Conservation (phyloP, 2,113 vertebrate species). For the Actenoides lindsayi region DNA sequence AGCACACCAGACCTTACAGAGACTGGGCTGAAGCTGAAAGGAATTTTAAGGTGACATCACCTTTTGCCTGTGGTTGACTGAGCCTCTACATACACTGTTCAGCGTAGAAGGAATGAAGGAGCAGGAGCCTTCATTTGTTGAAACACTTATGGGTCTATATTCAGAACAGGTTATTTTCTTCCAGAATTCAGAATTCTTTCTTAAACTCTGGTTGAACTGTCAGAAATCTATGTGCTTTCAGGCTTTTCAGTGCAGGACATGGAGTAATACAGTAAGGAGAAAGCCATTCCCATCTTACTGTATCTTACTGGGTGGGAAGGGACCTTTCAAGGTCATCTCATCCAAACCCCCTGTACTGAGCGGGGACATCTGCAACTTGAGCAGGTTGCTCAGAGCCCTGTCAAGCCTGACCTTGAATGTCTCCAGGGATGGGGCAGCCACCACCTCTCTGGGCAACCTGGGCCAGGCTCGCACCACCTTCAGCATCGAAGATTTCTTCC, state of each 20-base stretch:
- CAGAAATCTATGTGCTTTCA: background rate
- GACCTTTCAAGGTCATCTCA: background rate
- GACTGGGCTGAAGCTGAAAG: background rate
- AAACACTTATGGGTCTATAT: background rate
- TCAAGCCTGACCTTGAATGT: too few relatives aligned
- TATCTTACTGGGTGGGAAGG: background rate
- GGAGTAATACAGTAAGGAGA: background rate
- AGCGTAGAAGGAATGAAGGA: background rate
- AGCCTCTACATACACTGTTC: background rate
- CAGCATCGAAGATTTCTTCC: background rate
- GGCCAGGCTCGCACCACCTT: too few relatives aligned
- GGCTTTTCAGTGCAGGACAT: background rate
- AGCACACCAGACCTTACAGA: background rate
- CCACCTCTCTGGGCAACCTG: too few relatives aligned
- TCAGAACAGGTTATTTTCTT: background rate
- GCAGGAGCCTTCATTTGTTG: background rate
- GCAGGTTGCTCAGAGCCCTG: background rate
- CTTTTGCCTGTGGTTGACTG: background rate
- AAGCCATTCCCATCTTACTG: background rate
- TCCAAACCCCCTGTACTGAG: background rate
- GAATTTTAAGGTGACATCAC: background rate
- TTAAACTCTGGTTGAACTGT: background rate
- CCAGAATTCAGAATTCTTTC: background rate
- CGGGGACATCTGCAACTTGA: background rate
- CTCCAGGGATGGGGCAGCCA: too few relatives aligned